Conservation (phyloP, 2,113 vertebrate species). For the Ovibos moschatus region DNA sequence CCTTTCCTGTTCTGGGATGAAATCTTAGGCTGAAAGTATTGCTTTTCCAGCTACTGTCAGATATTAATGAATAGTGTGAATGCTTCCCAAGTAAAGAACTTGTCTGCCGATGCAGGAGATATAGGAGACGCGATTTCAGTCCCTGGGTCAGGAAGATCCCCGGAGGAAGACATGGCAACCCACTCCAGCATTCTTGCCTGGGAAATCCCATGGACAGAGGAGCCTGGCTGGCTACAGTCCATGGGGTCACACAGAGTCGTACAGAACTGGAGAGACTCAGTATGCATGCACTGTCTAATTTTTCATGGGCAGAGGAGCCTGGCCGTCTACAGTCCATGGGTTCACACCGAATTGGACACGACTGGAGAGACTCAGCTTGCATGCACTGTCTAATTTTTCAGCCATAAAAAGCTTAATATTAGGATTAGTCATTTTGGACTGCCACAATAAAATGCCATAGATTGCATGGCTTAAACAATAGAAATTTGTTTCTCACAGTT, state of each 20-base stretch:
- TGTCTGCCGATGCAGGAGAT: not conserved
- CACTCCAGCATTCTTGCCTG: not conserved
- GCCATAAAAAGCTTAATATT: not conserved
- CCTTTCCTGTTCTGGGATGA: not conserved
- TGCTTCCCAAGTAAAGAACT: not conserved
- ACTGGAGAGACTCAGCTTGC: not conserved
- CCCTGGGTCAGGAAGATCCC: not conserved
- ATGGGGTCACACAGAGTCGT: not conserved
- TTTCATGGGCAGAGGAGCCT: not conserved
- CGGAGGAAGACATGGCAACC: not conserved
- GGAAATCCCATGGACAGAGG: not conserved
- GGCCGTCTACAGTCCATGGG: not conserved
- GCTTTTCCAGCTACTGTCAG: not conserved
- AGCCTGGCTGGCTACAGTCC: not conserved
- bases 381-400: not conserved
- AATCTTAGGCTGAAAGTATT: not conserved
- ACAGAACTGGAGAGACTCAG: not conserved
- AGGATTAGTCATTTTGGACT: not conserved
- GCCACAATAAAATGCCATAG: not conserved
- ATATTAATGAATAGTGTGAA: not conserved
- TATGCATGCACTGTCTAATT: not conserved
- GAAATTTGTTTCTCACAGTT: not conserved
- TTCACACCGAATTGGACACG: not conserved
- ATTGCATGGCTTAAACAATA: not conserved
- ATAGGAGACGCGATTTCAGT: fast-evolving